phyloP scores from a whole-genome alignment of 2,113 vertebrate species.

The Esox niger region DNA sequence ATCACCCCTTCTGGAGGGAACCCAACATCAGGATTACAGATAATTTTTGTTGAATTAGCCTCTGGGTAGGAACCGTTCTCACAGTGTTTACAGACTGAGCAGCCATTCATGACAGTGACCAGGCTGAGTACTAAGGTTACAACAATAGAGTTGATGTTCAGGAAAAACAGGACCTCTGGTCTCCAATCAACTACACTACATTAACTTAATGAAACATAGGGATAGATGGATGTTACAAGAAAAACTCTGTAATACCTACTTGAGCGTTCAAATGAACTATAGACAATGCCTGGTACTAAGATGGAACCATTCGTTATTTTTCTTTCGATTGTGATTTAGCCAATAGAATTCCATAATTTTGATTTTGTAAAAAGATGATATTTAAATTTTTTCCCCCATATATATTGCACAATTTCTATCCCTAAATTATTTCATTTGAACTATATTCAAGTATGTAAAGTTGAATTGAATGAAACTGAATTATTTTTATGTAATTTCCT shows the following conservation, averaged over 20 bases:
- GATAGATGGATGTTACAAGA: background rate
- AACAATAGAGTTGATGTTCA: slow-evolving; percentile 41
- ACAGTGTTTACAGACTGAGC: slow-evolving; percentile 27
- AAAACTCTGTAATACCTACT: background rate
- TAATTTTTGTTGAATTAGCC: slow-evolving; percentile 2
- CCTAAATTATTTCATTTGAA: too few relatives aligned
- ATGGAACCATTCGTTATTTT: background rate
- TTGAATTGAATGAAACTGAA: too few relatives aligned
- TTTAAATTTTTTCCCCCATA: too few relatives aligned
- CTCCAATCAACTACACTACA: slow-evolving; percentile 32
- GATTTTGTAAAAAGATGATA: too few relatives aligned
- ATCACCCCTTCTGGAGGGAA: background rate
- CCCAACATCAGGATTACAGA: background rate
- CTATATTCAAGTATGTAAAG: too few relatives aligned
- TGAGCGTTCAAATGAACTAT: background rate
- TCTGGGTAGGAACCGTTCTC: background rate
- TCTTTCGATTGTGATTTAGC: too few relatives aligned
- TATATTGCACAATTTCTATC: too few relatives aligned
- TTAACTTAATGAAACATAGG: background rate
- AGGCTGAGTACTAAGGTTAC: slow-evolving; percentile 19
- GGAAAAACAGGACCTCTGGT: slow-evolving; percentile 3
- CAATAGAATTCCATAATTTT: too few relatives aligned
- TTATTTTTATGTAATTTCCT: too few relatives aligned
- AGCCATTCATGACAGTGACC: slow-evolving; percentile 28
- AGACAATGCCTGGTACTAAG: background rate